A percentile compares a stretch with the other conserved stretches of the same genome.
Conservation (phyloP, 2,113 vertebrate genomes). For the Microcebus griseorufus region DNA sequence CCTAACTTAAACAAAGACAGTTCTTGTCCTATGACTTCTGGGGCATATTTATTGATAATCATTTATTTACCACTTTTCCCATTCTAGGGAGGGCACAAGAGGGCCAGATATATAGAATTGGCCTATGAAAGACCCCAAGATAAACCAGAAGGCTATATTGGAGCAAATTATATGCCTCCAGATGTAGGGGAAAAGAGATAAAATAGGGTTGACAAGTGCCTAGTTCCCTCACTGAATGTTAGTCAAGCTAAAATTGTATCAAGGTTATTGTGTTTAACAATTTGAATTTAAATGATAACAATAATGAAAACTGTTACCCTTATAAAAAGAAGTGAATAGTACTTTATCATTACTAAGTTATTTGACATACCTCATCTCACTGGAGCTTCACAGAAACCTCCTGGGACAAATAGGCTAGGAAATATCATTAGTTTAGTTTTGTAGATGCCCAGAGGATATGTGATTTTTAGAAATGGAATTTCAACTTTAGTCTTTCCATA, state of each 20-base stretch:
- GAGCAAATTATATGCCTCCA: not conserved
- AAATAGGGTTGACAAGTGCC: not conserved
- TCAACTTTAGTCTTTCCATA: not conserved
- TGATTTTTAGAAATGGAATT: not conserved
- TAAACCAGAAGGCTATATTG: not conserved
- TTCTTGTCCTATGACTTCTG: not conserved
- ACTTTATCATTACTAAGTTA: not conserved
- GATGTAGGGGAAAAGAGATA: not conserved
- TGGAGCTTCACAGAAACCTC: not conserved
- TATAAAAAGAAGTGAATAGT: not conserved
- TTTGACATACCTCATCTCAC: not conserved
- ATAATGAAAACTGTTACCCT: not conserved
- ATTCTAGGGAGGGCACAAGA: not conserved
- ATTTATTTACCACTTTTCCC: not conserved
- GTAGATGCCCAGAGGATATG: not conserved
- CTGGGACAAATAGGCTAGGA: not conserved
- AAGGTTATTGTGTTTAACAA: not conserved
- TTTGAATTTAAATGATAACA: not conserved
- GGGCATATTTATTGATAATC: not conserved
- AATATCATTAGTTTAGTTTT: not conserved
- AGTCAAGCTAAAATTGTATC: not conserved
- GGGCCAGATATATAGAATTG: not conserved
- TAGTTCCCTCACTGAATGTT: not conserved
- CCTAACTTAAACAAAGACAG: not conserved
- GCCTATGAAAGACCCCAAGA: not conserved